Evolutionary conservation across 2,888 invertebrate species (phyloP).

Genomic region (Alitta virens): DNA sequence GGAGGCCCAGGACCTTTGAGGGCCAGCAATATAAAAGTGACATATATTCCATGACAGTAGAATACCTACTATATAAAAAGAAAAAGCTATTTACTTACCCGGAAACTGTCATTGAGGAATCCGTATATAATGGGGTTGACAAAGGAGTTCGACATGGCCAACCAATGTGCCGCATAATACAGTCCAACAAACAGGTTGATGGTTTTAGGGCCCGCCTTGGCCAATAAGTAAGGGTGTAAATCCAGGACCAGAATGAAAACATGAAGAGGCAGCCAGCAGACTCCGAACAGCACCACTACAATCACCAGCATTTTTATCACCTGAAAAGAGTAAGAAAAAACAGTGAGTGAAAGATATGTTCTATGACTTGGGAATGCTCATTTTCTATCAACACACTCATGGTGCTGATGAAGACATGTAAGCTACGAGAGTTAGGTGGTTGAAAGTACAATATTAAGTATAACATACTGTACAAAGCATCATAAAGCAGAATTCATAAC

Average conservation of each 20-base stretch:
- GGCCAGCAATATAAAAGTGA: no score
- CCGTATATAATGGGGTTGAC: constrained; percentile 54
- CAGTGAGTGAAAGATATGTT: no score
- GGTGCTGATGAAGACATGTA: no score
- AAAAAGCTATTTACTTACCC: constrained; percentile 47
- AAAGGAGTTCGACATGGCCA: constrained; percentile 55
- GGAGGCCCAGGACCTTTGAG: no score
- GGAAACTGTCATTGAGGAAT: constrained; percentile 54
- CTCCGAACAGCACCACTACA: constrained; percentile 49
- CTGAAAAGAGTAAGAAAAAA: constrained; percentile 29
- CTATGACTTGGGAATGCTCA: no score
- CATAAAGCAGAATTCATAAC: no score
- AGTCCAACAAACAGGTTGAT: constrained; percentile 19
- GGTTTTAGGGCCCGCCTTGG: not conserved
- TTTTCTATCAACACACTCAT: no score
- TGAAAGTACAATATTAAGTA: no score
- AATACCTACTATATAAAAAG: no score
- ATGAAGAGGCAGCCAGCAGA: constrained; percentile 54
- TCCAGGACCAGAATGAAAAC: constrained; percentile 46
- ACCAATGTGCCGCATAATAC: constrained; percentile 48
- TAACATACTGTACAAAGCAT: no score
- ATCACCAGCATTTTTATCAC: constrained; percentile 54
- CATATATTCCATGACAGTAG: no score
- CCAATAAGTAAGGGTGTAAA: constrained; percentile 28
- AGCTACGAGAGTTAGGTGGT: no score